Conservation (phyloP, 2,888 invertebrate species). For the Ashinkailepas kermadecensis region DNA sequence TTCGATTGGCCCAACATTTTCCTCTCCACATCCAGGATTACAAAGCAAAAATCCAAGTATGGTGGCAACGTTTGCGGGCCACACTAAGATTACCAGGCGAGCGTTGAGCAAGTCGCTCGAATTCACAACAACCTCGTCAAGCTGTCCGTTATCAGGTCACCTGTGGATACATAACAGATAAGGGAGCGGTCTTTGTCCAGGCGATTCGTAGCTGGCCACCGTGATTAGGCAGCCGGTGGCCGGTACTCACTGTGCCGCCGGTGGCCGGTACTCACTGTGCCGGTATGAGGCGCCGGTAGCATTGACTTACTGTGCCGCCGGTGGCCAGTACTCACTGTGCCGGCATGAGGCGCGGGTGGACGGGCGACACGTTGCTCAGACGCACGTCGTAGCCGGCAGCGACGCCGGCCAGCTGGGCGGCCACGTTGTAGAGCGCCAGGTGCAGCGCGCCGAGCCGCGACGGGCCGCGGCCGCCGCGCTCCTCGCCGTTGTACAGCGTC, state of each 20-base stretch:
- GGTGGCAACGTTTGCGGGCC: too few species aligned
- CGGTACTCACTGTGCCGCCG: not conserved
- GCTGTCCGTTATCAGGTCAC: too few species aligned
- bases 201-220: too few species aligned
- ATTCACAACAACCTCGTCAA: too few species aligned
- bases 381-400: constrained; percentile 88
- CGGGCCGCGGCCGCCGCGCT: constrained; percentile 29
- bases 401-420: constrained; percentile 80
- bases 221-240: too few species aligned
- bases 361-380: constrained; percentile 72
- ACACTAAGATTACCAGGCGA: too few species aligned
- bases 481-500: constrained; percentile 56
- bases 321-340: constrained; percentile 38
- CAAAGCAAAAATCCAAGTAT: too few species aligned
- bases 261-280: not conserved
- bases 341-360: constrained; percentile 71
- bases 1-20: too few species aligned
- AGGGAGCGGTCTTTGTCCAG: too few species aligned
- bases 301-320: constrained; percentile 42
- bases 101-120: too few species aligned
- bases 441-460: constrained; percentile 45
- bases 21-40: too few species aligned
- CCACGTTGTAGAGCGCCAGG: constrained; percentile 73
- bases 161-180: too few species aligned
- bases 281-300: constrained; percentile 23